Conservation (phyloP, 1,140 invertebrate species). For the Leptopilina clavipes region DNA sequence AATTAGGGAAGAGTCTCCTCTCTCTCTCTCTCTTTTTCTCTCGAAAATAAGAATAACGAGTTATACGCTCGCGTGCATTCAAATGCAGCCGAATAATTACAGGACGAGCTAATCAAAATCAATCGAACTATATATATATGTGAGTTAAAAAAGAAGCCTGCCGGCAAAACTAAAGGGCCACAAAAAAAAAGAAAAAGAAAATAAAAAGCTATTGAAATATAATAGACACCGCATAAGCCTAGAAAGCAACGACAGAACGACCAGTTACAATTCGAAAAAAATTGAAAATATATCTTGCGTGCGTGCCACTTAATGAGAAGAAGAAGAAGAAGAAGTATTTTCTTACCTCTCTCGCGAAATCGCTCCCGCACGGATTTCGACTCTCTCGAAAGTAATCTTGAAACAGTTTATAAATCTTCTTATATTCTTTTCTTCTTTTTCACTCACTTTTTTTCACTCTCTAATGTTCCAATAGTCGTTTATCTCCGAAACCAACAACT, state of each 20-base stretch:
- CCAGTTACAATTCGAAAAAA: slow-evolving; percentile 9
- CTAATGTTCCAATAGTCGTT: slow-evolving; percentile 14
- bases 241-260: slow-evolving; percentile 13
- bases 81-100: slow-evolving; percentile 35
- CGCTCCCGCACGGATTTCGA: slow-evolving; percentile 22
- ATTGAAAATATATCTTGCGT: slow-evolving; percentile 26
- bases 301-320: slow-evolving; percentile 33
- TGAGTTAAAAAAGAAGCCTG: background rate
- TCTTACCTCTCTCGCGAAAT: slow-evolving; percentile 16
- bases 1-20: background rate
- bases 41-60: slow-evolving; percentile 2
- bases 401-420: slow-evolving; percentile 11
- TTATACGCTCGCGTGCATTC: slow-evolving; percentile 13
- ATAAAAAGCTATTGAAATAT: background rate
- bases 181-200: background rate
- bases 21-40: too few relatives aligned
- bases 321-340: too few relatives aligned
- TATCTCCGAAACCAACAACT: slow-evolving; percentile 24
- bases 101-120: slow-evolving; percentile 31
- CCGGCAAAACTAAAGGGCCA: slow-evolving; percentile 9
- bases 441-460: background rate
- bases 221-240: slow-evolving; percentile 22
- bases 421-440: background rate
- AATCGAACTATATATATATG: slow-evolving; percentile 7
- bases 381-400: slow-evolving; percentile 8